Percentiles rank a stretch among this genome's conserved stretches.
These are phyloP conservation scores for Etia nguti DNA, from an alignment of 2,113 vertebrate genomes.

Conservation along the genomic window DNA sequence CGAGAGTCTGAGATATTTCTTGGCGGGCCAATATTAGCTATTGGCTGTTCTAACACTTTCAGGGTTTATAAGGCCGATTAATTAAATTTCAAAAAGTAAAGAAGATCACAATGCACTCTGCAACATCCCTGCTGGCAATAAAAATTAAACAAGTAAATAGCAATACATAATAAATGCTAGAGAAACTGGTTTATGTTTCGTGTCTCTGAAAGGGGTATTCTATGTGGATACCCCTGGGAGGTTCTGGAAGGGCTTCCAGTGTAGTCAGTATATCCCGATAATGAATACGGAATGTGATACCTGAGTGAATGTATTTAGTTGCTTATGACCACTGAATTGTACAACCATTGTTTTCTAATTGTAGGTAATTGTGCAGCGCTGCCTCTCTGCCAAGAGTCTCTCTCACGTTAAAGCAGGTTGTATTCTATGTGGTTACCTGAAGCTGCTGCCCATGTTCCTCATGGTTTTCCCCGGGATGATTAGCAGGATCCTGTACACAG, in stretches of 20 bases:
- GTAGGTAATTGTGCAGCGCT: constrained; percentile 96
- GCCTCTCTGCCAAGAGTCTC: constrained; percentile 93
- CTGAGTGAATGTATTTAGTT: neutral
- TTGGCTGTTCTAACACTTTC: neutral
- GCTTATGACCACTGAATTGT: neutral
- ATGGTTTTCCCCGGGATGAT: constrained; percentile 96
- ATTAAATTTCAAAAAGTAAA: neutral
- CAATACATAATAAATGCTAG: neutral
- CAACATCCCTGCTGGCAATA: neutral
- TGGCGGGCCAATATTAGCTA: no score
- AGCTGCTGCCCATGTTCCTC: constrained; percentile 94
- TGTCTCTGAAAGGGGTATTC: neutral
- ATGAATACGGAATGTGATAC: neutral
- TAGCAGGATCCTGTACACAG: constrained; percentile 88
- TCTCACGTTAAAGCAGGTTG: constrained; percentile 96
- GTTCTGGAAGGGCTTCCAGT: no score
- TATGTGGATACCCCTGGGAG: neutral
- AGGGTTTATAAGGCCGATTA: neutral
- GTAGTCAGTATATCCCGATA: no score
- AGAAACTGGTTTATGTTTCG: neutral
- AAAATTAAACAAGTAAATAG: neutral
- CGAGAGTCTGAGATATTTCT: no score
- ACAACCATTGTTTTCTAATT: neutral
- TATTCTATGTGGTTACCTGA: constrained; percentile 89
- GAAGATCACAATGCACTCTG: neutral